Conservation (phyloP, 2,888 invertebrate genomes). For the Eupithecia inturbata region DNA sequence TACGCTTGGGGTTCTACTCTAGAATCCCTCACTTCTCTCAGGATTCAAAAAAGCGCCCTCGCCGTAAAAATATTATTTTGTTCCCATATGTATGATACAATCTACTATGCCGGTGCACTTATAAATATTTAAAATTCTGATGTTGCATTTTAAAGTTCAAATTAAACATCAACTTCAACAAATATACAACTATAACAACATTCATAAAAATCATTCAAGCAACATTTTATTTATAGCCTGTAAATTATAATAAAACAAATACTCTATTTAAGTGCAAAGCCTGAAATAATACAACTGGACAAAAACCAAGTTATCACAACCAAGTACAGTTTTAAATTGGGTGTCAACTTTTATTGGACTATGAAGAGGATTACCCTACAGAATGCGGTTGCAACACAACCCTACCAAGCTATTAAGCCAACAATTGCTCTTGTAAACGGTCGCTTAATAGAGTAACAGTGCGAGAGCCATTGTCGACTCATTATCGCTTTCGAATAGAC, state of each 20-base stretch:
- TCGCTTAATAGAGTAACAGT: constrained; percentile 47
- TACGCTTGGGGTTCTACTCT: too few relatives aligned
- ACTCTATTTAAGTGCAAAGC: background rate
- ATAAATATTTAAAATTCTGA: too few relatives aligned
- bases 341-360: background rate
- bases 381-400: constrained; percentile 42
- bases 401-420: constrained; percentile 38
- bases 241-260: background rate
- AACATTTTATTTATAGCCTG: background rate
- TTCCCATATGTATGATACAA: too few relatives aligned
- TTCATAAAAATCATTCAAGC: background rate
- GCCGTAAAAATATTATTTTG: too few relatives aligned
- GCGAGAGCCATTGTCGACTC: constrained; percentile 47
- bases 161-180: too few relatives aligned
- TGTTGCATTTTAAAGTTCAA: too few relatives aligned
- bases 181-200: too few relatives aligned
- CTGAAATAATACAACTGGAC: background rate
- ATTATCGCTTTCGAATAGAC: constrained; percentile 50
- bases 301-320: background rate
- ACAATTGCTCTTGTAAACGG: constrained; percentile 47
- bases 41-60: too few relatives aligned
- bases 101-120: too few relatives aligned
- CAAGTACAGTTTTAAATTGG: constrained; percentile 3
- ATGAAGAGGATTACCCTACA: constrained; percentile 40
- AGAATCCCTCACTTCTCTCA: too few relatives aligned